A percentile compares a stretch with the other conserved stretches of the same genome.
These are phyloP conservation scores for Orchesellides sinensis DNA, from an alignment of 2,888 invertebrate genomes.

Conservation along the genomic window DNA sequence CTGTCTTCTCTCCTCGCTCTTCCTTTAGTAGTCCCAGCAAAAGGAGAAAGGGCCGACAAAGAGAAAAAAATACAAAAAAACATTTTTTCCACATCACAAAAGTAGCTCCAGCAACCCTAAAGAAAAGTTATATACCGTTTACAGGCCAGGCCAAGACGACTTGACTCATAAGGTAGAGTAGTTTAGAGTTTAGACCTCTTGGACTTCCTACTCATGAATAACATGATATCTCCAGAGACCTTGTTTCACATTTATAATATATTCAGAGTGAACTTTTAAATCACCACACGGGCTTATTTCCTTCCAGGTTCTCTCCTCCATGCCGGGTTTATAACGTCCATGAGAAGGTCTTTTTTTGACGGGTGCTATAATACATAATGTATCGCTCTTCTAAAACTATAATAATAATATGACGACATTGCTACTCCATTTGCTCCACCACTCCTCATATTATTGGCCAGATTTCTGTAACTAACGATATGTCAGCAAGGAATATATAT, in stretches of 20 bases:
- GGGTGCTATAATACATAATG: constrained; percentile 64
- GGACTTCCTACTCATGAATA: constrained; percentile 58
- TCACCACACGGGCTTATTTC: constrained; percentile 46
- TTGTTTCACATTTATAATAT: constrained; percentile 62
- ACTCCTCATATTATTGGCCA: constrained; percentile 41
- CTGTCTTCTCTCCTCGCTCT: background rate
- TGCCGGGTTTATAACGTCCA: constrained; percentile 50
- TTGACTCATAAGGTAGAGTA: too few species aligned
- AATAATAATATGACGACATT: too few species aligned
- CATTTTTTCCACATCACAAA: constrained; percentile 49
- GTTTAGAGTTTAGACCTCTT: constrained; percentile 26
- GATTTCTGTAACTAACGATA: constrained; percentile 54
- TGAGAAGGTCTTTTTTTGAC: constrained; percentile 52
- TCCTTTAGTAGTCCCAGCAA: constrained; percentile 2
- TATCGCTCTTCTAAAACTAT: too few species aligned
- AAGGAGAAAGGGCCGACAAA: constrained; percentile 40
- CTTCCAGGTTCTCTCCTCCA: background rate
- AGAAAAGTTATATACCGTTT: background rate
- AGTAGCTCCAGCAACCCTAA: background rate
- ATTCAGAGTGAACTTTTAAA: constrained; percentile 63
- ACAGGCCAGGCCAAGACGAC: constrained; percentile 37
- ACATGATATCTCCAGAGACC: constrained; percentile 48
- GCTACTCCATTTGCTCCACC: background rate
- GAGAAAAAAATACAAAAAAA: background rate
- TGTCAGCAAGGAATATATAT: constrained; percentile 62